Base-by-base conservation (phyloP, 2,113 vertebrate genomes). In the Paracanthobrama guichenoti region DNA sequence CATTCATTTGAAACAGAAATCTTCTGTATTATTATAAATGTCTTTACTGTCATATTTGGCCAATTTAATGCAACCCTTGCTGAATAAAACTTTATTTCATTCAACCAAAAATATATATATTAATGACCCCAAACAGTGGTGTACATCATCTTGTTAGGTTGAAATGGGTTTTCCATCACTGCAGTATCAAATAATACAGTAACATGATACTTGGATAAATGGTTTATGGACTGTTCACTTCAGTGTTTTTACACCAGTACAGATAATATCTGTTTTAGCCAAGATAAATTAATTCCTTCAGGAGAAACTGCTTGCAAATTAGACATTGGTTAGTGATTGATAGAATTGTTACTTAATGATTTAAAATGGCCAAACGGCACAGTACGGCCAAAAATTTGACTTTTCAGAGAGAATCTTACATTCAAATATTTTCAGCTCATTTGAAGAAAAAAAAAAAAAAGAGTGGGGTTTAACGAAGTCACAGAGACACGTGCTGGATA, bases 241-340 rank as follows among this genome's bases (percentile, higher is more conserved):
- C 20, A 12, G 35, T 12, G 35, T 22, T 69, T 35, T 22, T 39
- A 69, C 31, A 69, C 20, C 31, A 69, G 31, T 11, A 39, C 31
- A 69, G 1, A 39, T 20, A 10, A 67, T 39, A 39, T 67, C 64
- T 67, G 31, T 39, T 67, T 39, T 9, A 22, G 64, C 31, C 8
- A 20, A 67, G 28, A 66, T 1, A 20, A 67, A 10, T 20, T 0
- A 69, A 39, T 35, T 39, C 18, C 31, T 22, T 39, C 66, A 39
- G 31, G 18, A 69, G 31, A 69, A 39, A 20, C 31, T 69, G 31
- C 66, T 69, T 22, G 31, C 20, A 22, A 12, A 42, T 42, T 22
- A 39, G 66, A 69, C 18, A 69, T 69, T 42, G 35, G 66, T 69
- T 69, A 69, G 35, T 42, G 18, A 69, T 69, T 69, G 18, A 69